Evolutionary conservation across 2,113 vertebrate species (phyloP), one percentile per base, ranked within the genome.

Genomic region (Athene cunicularia): DNA sequence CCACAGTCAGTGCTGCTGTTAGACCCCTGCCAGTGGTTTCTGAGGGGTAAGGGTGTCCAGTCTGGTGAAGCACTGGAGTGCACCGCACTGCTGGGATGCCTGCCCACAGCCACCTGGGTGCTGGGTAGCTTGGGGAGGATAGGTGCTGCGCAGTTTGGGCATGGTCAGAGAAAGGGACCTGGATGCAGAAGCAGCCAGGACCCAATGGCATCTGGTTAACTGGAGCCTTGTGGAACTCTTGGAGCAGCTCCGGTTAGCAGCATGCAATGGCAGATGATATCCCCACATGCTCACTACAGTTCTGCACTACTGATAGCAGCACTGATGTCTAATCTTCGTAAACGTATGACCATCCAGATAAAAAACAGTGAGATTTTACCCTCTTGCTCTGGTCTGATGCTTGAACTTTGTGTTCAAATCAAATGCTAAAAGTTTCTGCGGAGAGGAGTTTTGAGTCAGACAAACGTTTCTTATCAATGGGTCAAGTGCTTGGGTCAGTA

Each of bases 231-330:
- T 2, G 1, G 43, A 23, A 50, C 22, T 39, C 43, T 73, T 80
- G 43, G 20, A 84, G 52, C 33, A 70, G 17, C 41, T 63, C 49
- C 63, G 21, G 43, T 47, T 30, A 50, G 56, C 23, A 23, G 33
- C 9, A 4, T 10, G 5, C 0, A 0, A 14, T 33, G 19, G 39
- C 27, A 90, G 33, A 43, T 12, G 26, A 41, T 80, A 58, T 28
- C 12, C 14, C 20, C 3, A 7, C 8, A 3, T 33, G 56, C 33
- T 88, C 27, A 8, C 39, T 75, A 10, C 49, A 66, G 33, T 43
- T 20, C 55, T 8, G 4, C 0, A 0, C n/a, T 76, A 24, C 45
- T 49, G 41, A 18, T 16, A 75, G 56, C 45, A 82, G 26, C 21
- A 9, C 20, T 39, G 83, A 21, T 79, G 58, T 50, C n/a, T 58